Conservation (phyloP, 2,113 vertebrate species). For the Cavia porcellus region DNA sequence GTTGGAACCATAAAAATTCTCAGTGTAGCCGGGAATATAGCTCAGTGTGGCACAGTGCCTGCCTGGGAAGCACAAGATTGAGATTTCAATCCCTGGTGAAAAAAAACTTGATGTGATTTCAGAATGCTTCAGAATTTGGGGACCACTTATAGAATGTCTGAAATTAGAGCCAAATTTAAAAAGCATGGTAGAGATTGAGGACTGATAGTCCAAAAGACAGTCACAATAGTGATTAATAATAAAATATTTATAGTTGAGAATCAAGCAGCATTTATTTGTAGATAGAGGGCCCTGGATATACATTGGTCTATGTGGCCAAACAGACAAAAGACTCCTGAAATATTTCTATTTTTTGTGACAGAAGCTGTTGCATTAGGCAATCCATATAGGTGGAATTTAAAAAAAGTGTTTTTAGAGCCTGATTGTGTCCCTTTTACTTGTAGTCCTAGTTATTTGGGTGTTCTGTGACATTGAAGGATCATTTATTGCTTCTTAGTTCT, state of each 20-base stretch:
- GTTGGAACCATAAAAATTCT: background rate
- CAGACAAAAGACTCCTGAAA: conserved; percentile 1
- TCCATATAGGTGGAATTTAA: background rate
- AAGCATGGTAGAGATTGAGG: conserved; percentile 37
- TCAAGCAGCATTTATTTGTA: conserved; percentile 51
- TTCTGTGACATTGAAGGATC: conserved; percentile 41
- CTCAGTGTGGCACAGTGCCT: too few species aligned
- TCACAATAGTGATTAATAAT: conserved; percentile 27
- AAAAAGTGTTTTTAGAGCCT: background rate
- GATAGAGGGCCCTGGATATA: background rate
- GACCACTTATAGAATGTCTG: background rate
- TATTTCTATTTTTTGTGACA: conserved; percentile 27
- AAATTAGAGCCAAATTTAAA: conserved; percentile 68
- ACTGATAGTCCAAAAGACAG: conserved; percentile 38
- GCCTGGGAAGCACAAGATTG: too few species aligned
- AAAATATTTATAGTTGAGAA: conserved; percentile 53
- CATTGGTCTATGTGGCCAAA: background rate
- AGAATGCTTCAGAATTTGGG: conserved; percentile 31
- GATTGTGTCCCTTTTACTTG: background rate
- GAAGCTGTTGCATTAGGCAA: conserved; percentile 20
- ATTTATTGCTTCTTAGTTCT: conserved; percentile 55
- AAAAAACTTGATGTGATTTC: background rate
- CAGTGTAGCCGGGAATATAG: too few species aligned
- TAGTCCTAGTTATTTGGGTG: conserved; percentile 46
- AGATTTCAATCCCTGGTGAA: too few species aligned